Percentiles rank a stretch among this genome's conserved stretches.
Conservation (phyloP, 2,113 vertebrate genomes). For the Phyllostomus hastatus region DNA sequence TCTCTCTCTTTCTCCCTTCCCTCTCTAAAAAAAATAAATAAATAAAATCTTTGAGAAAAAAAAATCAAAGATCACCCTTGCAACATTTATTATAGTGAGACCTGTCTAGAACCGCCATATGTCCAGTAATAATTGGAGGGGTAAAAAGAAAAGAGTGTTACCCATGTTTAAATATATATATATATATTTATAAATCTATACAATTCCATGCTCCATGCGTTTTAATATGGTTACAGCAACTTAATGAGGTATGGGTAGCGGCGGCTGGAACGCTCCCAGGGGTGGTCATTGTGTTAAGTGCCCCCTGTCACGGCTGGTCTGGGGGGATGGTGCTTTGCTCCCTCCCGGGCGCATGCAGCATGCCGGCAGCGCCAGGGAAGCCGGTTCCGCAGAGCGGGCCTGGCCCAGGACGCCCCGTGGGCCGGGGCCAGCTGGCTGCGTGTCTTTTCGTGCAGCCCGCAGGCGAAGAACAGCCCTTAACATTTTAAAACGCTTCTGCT, state of each 20-base stretch:
- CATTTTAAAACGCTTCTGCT: not conserved
- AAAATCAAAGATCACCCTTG: not conserved
- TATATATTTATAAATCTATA: too few relatives aligned
- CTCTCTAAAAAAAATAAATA: too few relatives aligned
- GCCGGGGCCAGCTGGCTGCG: not conserved
- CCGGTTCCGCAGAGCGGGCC: fast-evolving
- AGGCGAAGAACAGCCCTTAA: too few relatives aligned
- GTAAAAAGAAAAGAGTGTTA: not conserved
- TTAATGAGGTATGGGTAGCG: too few relatives aligned
- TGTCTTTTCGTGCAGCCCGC: not conserved
- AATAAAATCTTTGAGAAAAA: too few relatives aligned
- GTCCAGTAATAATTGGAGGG: not conserved
- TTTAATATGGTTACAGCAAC: not conserved
- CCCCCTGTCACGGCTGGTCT: not conserved
- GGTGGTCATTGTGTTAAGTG: too few relatives aligned
- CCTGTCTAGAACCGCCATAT: not conserved
- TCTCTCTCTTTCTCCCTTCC: too few relatives aligned
- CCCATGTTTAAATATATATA: too few relatives aligned
- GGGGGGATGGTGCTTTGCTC: not conserved
- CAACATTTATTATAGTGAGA: not conserved
- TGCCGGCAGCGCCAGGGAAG: fast-evolving
- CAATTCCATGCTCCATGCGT: not conserved
- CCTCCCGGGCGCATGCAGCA: fast-evolving
- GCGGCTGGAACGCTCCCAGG: not conserved
- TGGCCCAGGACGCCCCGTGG: fast-evolving